These are phyloP conservation scores for Campoplex nolae DNA, from an alignment of 2,888 invertebrate genomes.

Conservation along the genomic window DNA sequence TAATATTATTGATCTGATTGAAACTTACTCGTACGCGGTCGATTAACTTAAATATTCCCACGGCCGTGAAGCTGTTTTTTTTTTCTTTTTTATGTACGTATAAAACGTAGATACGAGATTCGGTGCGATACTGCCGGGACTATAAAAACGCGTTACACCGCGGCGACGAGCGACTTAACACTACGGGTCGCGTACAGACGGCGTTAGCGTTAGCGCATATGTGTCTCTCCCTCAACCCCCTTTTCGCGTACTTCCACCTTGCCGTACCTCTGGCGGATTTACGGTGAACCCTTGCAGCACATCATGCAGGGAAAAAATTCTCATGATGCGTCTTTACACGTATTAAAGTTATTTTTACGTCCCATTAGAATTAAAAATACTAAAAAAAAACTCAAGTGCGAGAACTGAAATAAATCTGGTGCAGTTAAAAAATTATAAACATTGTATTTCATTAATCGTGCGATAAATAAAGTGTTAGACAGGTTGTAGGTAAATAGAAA, in stretches of 20 bases:
- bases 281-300: background rate
- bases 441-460: background rate
- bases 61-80: conserved; percentile 29
- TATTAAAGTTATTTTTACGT: background rate
- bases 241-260: conserved; percentile 18
- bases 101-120: background rate
- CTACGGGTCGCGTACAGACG: conserved; percentile 45
- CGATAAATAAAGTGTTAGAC: background rate
- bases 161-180: conserved; percentile 57
- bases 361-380: background rate
- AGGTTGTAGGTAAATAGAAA: background rate
- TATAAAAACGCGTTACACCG: conserved; percentile 28
- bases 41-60: conserved; percentile 44
- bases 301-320: background rate
- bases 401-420: background rate
- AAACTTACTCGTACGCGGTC: conserved; percentile 62
- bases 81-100: conserved; percentile 10
- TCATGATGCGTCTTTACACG: background rate
- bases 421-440: background rate
- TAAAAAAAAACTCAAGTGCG: background rate
- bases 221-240: conserved; percentile 18
- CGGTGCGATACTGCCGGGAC: conserved; percentile 31
- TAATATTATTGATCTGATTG: conserved; percentile 32
- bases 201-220: conserved; percentile 25
- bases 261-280: conserved; percentile 32